Evolutionary conservation across 2,113 vertebrate species (phyloP).

Genomic region (Sander lucioperca): DNA sequence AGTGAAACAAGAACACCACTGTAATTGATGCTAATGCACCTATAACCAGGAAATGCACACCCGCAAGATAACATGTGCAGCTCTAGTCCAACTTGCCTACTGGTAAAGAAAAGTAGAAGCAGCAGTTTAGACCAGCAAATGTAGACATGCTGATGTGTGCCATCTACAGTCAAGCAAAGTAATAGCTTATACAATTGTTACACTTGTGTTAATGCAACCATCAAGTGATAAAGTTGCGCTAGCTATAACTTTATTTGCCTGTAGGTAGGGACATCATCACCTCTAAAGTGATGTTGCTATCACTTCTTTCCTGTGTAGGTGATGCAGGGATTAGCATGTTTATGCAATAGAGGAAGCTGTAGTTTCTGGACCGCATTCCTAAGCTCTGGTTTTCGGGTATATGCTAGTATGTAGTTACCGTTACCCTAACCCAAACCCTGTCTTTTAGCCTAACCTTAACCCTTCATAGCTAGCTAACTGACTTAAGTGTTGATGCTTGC

Average conservation of each 20-base stretch:
- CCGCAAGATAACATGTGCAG: neutral
- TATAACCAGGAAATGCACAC: neutral
- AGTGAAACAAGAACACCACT: neutral
- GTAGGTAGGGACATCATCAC: neutral
- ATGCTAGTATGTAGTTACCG: no score
- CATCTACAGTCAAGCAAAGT: neutral
- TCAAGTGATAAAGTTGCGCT: neutral
- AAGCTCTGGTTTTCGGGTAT: no score
- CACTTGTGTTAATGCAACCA: neutral
- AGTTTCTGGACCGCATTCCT: no score
- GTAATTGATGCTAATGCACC: neutral
- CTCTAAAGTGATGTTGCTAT: no score
- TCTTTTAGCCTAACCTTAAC: no score
- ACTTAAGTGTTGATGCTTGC: no score
- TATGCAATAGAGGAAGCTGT: no score
- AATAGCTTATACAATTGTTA: neutral
- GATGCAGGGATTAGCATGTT: no score
- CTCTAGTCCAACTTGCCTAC: neutral
- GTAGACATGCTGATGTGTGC: neutral
- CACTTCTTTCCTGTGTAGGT: no score
- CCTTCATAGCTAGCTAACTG: no score
- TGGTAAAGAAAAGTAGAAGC: neutral
- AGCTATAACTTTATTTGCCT: neutral
- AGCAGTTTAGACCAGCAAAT: neutral
- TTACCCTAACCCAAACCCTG: no score